Base-by-base conservation (phyloP, 1,140 invertebrate genomes). In the Drosophila cardini region DNA sequence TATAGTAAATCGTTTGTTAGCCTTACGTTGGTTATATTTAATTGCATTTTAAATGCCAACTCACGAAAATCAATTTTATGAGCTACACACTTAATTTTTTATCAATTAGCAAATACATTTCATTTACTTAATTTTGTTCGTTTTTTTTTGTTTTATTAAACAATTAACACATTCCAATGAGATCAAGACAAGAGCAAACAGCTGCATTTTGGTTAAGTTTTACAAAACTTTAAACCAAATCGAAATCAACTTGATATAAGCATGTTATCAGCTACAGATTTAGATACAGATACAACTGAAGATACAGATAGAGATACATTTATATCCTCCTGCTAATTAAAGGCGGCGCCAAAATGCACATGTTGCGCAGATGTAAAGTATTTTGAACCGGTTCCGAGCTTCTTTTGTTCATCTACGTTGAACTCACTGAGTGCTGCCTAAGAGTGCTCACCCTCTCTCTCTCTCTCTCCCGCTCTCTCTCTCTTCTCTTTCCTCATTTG, bases 41-140 rank as follows among this genome's bases (percentile, higher is more conserved):
- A 56, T 64, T 52, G 34, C 13, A 38, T 48, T 61, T 69, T 74
- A 74, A 75, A 63, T 62, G 52, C 36, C 63, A 10, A 40, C 13
- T 75, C 72, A 75, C 72, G 72, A 75, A 38, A 67, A 53, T 68
- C 21, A 32, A 46, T 60, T 61, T 61, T 68, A 55, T 61, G 56
- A 36, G 26, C 46, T 15, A 18, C 32, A 67, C 42, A 38, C 42
- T 58, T 50, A 16, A 16, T 6, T 61, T 55, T 69, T 52, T 18
- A 68, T 48, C 36, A 69, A 73, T 69, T 73, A 73, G 48, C 71
- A 55, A 42, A 58, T 58, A 40, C 21, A 52, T n/a, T 53, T 40
- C 4, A 2, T 40, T n/a, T n/a, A n/a, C n/a, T n/a, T n/a, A 11
- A 11, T 32, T 32, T 32, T 32, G 3, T 32, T 57, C n/a, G n/a